Evolutionary conservation across 2,888 invertebrate species (phyloP).

Genomic region (Thalpophila matura): DNA sequence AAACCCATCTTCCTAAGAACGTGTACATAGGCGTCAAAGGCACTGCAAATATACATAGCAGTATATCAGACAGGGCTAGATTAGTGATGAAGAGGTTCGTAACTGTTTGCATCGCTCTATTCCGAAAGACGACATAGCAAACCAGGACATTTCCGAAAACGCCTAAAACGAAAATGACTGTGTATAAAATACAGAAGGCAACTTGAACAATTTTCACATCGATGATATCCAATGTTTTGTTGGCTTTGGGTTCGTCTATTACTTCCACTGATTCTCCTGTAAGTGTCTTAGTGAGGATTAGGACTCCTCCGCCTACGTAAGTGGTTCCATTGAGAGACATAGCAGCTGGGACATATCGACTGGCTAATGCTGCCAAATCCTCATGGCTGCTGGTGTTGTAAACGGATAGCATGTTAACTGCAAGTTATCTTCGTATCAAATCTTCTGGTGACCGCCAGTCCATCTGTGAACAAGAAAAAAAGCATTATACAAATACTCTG

Average conservation of each 20-base stretch:
- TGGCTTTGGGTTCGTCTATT: conserved; percentile 83
- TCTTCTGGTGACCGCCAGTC: conserved; percentile 66
- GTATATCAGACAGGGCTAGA: conserved; percentile 96
- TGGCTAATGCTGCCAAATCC: conserved; percentile 65
- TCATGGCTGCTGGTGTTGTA: conserved; percentile 70
- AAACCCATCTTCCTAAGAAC: conserved; percentile 96
- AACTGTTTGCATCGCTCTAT: conserved; percentile 97
- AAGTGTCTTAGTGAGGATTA: conserved; percentile 84
- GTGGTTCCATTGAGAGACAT: conserved; percentile 82
- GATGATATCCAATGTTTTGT: conserved; percentile 90
- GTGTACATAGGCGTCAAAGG: conserved; percentile 97
- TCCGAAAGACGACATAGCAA: conserved; percentile 96
- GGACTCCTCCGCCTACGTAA: conserved; percentile 78
- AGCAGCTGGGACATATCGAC: conserved; percentile 74
- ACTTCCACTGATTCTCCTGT: conserved; percentile 84
- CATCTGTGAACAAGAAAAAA: conserved; percentile 80
- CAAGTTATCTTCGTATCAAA: conserved; percentile 45
- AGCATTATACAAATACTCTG: conserved; percentile 1
- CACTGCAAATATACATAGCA: conserved; percentile 95
- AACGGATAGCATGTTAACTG: conserved; percentile 72
- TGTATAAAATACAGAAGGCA: conserved; percentile 94
- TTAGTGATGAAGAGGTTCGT: conserved; percentile 98
- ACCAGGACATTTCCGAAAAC: conserved; percentile 95
- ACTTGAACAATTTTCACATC: conserved; percentile 93
- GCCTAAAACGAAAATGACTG: conserved; percentile 95